Conservation (phyloP, 2,797 vertebrate genomes). For the Thaleichthys pacificus region DNA sequence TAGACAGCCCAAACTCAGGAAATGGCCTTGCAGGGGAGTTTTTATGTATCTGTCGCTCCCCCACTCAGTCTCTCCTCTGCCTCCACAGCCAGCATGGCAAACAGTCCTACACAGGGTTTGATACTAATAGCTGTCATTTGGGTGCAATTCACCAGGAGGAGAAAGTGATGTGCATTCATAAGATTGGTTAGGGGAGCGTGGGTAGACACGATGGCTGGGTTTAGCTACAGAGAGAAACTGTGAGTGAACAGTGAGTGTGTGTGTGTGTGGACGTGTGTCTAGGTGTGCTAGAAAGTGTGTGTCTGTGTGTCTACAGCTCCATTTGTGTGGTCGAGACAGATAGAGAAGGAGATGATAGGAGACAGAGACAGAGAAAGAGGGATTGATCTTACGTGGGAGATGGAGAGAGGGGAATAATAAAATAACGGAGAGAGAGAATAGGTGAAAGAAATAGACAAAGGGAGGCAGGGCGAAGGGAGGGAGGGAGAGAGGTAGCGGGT, state of each 20-base stretch:
- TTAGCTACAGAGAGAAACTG: slow-evolving; percentile 61
- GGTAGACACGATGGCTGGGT: slow-evolving; percentile 65
- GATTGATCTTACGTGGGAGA: slow-evolving; percentile 27
- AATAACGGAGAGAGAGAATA: slow-evolving; percentile 61
- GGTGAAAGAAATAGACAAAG: slow-evolving; percentile 72
- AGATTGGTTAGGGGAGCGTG: slow-evolving; percentile 59
- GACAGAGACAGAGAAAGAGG: slow-evolving; percentile 43
- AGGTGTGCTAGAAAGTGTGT: slow-evolving; percentile 52
- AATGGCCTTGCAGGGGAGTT: slow-evolving; percentile 50
- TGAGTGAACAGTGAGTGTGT: slow-evolving; percentile 41
- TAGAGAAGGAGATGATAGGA: slow-evolving; percentile 51
- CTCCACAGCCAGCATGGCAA: slow-evolving; percentile 44
- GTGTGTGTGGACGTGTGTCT: slow-evolving; percentile 26
- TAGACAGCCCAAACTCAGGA: slow-evolving; percentile 51
- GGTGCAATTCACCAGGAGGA: slow-evolving; percentile 81
- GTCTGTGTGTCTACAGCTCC: neutral
- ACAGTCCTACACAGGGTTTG: slow-evolving; percentile 59
- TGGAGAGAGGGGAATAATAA: slow-evolving; percentile 24
- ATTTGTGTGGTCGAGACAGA: slow-evolving; percentile 35
- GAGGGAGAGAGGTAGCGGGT: slow-evolving; percentile 58
- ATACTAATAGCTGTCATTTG: slow-evolving; percentile 93
- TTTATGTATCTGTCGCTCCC: slow-evolving; percentile 49
- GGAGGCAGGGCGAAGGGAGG: slow-evolving; percentile 35
- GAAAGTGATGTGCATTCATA: slow-evolving; percentile 62
- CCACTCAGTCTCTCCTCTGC: slow-evolving; percentile 38